Evolutionary conservation across 2,888 invertebrate species (phyloP).

Genomic region (Muschampia plurimacula): DNA sequence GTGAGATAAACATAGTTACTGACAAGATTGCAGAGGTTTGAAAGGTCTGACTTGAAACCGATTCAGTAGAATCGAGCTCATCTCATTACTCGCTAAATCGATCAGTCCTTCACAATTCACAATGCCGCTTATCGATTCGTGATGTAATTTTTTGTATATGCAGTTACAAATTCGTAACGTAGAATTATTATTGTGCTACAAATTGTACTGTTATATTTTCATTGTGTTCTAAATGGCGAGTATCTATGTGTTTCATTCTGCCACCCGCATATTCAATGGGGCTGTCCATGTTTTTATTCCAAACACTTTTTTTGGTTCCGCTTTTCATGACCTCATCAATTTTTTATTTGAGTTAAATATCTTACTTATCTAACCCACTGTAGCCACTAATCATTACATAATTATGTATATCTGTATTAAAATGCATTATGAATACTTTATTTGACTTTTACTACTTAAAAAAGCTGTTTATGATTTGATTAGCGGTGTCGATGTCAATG

Average conservation of each 20-base stretch:
- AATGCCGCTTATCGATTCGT: conserved; percentile 56
- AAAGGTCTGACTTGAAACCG: conserved; percentile 55
- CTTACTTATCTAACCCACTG: not conserved
- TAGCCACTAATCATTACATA: not conserved
- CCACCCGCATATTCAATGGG: conserved; percentile 11
- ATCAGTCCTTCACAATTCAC: conserved; percentile 61
- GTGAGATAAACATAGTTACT: conserved; percentile 52
- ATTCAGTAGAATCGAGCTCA: conserved; percentile 52
- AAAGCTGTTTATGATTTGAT: conserved; percentile 57
- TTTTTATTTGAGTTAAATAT: conserved; percentile 8
- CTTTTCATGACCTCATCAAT: conserved; percentile 17
- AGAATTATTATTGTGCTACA: conserved; percentile 63
- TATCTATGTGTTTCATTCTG: conserved; percentile 28
- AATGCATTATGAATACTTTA: not conserved
- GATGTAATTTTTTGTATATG: conserved; percentile 64
- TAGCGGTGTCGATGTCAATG: conserved; percentile 62
- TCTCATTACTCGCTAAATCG: conserved; percentile 65
- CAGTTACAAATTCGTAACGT: conserved; percentile 55
- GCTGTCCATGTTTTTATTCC: conserved; percentile 29
- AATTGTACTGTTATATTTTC: conserved; percentile 58
- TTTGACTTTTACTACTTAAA: too few species aligned
- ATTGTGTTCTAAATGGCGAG: conserved; percentile 48
- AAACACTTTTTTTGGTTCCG: conserved; percentile 48
- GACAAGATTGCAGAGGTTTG: conserved; percentile 54
- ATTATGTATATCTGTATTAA: too few species aligned